These are phyloP conservation scores for Mamestra configurata DNA, from an alignment of 1,140 invertebrate species.

Conservation along the genomic window DNA sequence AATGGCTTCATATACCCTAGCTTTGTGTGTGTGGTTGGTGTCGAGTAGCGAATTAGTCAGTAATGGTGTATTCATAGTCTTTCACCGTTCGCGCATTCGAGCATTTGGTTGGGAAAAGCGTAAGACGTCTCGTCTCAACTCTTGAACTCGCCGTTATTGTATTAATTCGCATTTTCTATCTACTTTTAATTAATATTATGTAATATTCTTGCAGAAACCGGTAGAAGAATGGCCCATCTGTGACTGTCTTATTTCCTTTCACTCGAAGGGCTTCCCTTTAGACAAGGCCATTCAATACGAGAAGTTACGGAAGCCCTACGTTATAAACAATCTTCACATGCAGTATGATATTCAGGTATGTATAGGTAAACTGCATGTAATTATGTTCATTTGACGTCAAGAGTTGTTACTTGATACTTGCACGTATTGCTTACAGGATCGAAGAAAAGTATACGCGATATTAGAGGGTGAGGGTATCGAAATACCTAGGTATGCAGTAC, in stretches of 20 bases:
- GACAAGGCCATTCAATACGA: slow-evolving; percentile 99
- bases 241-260: slow-evolving; percentile 99
- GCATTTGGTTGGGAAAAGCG: slow-evolving; percentile 31
- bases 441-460: slow-evolving; percentile 98
- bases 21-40: slow-evolving; percentile 57
- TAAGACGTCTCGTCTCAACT: not conserved
- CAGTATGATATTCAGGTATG: slow-evolving; percentile 98
- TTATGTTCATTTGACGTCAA: slow-evolving; percentile 28
- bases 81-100: slow-evolving; percentile 39
- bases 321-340: slow-evolving; percentile 99
- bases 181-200: not conserved
- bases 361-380: slow-evolving; percentile 27
- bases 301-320: slow-evolving; percentile 97
- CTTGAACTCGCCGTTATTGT: slow-evolving; percentile 6
- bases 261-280: slow-evolving; percentile 99
- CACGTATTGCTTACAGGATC: slow-evolving; percentile 89
- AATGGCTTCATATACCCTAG: slow-evolving; percentile 58
- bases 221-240: slow-evolving; percentile 99
- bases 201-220: slow-evolving; percentile 90
- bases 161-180: not conserved
- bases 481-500: slow-evolving; percentile 98
- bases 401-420: slow-evolving; percentile 32
- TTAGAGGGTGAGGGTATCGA: slow-evolving; percentile 98
- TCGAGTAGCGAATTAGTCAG: slow-evolving; percentile 52
- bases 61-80: slow-evolving; percentile 42